Conservation (phyloP, 2,797 vertebrate genomes). For the Pseudomugil tenellus region DNA sequence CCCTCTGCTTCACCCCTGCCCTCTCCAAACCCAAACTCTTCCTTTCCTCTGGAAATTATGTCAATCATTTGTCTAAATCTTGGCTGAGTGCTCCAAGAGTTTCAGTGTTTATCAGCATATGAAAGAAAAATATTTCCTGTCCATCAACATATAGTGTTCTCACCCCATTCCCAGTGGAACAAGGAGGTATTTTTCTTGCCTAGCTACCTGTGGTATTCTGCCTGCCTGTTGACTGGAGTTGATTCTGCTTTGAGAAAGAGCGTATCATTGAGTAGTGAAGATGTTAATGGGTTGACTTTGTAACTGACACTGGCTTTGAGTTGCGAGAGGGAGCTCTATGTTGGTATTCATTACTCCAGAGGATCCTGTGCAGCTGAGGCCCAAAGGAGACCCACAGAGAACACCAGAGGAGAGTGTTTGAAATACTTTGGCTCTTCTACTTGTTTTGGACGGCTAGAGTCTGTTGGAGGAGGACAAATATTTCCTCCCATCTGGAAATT, state of each 20-base stretch:
- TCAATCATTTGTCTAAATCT: slow-evolving; percentile 66
- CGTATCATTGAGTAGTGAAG: slow-evolving; percentile 61
- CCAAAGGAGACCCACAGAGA: slow-evolving; percentile 48
- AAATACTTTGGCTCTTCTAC: slow-evolving; percentile 53
- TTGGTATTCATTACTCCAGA: slow-evolving; percentile 65
- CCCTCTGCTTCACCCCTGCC: slow-evolving; percentile 61
- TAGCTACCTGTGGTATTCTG: slow-evolving; percentile 58
- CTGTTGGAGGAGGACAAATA: slow-evolving; percentile 36
- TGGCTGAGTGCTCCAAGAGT: slow-evolving; percentile 39
- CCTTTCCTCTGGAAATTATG: slow-evolving; percentile 67
- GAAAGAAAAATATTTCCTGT: slow-evolving; percentile 66
- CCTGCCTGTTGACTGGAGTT: slow-evolving; percentile 55
- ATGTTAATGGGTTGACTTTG: slow-evolving; percentile 81
- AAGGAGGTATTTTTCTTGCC: slow-evolving; percentile 49
- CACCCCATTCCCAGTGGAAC: slow-evolving; percentile 37
- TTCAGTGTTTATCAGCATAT: slow-evolving; percentile 65
- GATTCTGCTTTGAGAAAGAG: slow-evolving; percentile 59
- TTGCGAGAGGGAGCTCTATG: slow-evolving; percentile 42
- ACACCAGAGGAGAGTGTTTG: slow-evolving; percentile 45
- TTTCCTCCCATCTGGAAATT: slow-evolving; percentile 58
- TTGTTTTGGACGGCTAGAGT: slow-evolving; percentile 56
- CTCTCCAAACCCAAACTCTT: slow-evolving; percentile 57
- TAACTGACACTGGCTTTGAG: slow-evolving; percentile 73
- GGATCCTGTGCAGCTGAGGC: slow-evolving; percentile 35
- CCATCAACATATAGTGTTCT: slow-evolving; percentile 66